Evolutionary conservation across 2,888 invertebrate genomes (phyloP).

Genomic region (Prenolepis imparis): DNA sequence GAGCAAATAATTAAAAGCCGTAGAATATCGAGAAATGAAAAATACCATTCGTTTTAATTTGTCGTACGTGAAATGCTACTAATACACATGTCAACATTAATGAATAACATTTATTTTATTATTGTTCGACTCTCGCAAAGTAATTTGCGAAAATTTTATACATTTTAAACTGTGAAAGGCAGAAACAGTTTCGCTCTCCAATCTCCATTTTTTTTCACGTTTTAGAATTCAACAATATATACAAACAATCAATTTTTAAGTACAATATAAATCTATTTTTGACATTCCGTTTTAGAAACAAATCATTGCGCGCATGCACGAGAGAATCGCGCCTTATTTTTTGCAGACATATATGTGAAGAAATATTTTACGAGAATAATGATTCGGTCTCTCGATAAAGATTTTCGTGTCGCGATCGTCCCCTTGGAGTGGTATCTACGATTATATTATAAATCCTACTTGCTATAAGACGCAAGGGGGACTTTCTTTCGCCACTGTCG

Average conservation of each 20-base stretch:
- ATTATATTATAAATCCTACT: conserved; percentile 3
- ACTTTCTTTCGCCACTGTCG: neutral
- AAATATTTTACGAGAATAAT: conserved; percentile 25
- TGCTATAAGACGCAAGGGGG: conserved; percentile 29
- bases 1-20: neutral
- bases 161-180: neutral
- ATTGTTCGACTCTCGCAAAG: neutral
- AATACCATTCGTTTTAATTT: neutral
- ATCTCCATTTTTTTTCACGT: neutral
- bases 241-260: neutral
- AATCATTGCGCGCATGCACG: neutral
- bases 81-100: neutral
- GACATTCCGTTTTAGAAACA: neutral
- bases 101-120: neutral
- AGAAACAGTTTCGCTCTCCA: neutral
- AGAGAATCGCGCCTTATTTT: neutral
- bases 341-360: neutral
- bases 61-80: neutral
- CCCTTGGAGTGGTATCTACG: neutral
- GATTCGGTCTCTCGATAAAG: conserved; percentile 27
- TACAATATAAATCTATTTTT: conserved; percentile 5
- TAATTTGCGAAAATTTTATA: neutral
- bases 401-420: conserved; percentile 11
- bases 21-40: neutral
- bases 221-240: neutral